A percentile compares a stretch with the other conserved stretches of the same genome.
These are phyloP conservation scores for Macquaria australasica DNA, from an alignment of 2,113 vertebrate genomes.

Conservation along the genomic window DNA sequence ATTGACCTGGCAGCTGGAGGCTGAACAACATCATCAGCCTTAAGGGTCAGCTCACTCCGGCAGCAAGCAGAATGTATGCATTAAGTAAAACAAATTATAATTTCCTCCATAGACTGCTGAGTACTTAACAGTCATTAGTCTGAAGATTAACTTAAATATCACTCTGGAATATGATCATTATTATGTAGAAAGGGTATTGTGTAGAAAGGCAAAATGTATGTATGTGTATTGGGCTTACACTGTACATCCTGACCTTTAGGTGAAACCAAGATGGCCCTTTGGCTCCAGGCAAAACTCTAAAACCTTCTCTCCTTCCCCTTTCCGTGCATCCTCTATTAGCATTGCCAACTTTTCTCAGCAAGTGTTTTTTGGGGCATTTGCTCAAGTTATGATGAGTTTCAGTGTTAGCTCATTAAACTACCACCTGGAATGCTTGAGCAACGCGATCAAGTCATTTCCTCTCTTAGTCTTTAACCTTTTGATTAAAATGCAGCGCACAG, in stretches of 20 bases:
- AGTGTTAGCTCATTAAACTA: conserved; percentile 41
- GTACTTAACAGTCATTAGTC: conserved; percentile 66
- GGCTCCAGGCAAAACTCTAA: background rate
- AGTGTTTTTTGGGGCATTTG: conserved; percentile 29
- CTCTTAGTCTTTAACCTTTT: conserved; percentile 22
- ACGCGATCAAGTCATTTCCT: conserved; percentile 12
- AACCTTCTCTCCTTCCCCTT: background rate
- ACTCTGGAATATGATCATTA: conserved; percentile 50
- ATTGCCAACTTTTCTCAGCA: conserved; percentile 20
- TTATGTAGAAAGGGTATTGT: conserved; percentile 25
- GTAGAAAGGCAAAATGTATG: conserved; percentile 7
- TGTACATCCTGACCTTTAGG: conserved; percentile 37
- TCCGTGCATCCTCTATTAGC: background rate
- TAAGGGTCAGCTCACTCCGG: conserved; percentile 59
- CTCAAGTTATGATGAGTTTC: conserved; percentile 20
- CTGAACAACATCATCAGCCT: conserved; percentile 56
- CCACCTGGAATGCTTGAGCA: conserved; percentile 29
- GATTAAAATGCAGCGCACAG: conserved; percentile 55
- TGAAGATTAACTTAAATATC: conserved; percentile 56
- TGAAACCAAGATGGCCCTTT: background rate
- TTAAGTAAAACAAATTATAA: conserved; percentile 68
- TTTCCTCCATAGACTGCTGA: conserved; percentile 51
- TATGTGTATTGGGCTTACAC: background rate
- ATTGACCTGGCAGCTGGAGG: conserved; percentile 65
- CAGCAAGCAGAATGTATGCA: conserved; percentile 71